These are phyloP conservation scores for Entomobrya proxima DNA, from an alignment of 2,888 invertebrate species.

Conservation along the genomic window DNA sequence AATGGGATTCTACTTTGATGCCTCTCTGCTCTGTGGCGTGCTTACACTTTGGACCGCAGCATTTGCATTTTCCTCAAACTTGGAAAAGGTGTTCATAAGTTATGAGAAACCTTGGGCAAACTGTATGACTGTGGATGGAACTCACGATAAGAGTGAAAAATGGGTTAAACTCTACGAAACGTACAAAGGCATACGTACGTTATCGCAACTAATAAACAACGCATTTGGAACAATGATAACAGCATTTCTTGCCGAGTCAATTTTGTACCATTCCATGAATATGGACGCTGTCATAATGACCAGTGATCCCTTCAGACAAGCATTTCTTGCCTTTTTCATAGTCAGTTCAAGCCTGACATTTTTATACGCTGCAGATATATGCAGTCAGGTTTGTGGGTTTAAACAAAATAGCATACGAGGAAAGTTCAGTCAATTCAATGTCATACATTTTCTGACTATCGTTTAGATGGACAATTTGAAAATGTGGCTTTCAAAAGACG, in stretches of 20 bases:
- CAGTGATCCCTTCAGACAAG: slow-evolving; percentile 35
- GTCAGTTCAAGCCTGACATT: slow-evolving; percentile 22
- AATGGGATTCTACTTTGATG: slow-evolving; percentile 53
- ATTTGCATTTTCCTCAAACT: slow-evolving; percentile 1
- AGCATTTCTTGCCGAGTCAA: slow-evolving; percentile 47
- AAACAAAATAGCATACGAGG: background rate
- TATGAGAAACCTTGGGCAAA: background rate
- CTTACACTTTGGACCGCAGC: slow-evolving; percentile 38
- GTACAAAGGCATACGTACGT: slow-evolving; percentile 47
- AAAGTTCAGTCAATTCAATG: background rate
- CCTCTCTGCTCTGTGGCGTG: slow-evolving; percentile 32
- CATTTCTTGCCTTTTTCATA: slow-evolving; percentile 18
- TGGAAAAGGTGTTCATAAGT: background rate
- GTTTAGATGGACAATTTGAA: slow-evolving; percentile 51
- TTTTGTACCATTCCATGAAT: slow-evolving; percentile 56
- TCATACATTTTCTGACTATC: background rate
- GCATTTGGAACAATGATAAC: slow-evolving; percentile 56
- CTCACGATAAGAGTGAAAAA: slow-evolving; percentile 20
- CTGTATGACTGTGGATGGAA: too few relatives aligned
- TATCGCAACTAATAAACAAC: slow-evolving; percentile 47
- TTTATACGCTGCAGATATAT: slow-evolving; percentile 44
- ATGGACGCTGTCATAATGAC: slow-evolving; percentile 53
- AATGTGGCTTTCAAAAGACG: slow-evolving; percentile 50
- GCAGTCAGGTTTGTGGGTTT: slow-evolving; percentile 32
- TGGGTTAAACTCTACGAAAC: slow-evolving; percentile 36